Conservation (phyloP, 30 jellyfish, hydroid and myxozoan genomes). For the Aurelia sp. region DNA sequence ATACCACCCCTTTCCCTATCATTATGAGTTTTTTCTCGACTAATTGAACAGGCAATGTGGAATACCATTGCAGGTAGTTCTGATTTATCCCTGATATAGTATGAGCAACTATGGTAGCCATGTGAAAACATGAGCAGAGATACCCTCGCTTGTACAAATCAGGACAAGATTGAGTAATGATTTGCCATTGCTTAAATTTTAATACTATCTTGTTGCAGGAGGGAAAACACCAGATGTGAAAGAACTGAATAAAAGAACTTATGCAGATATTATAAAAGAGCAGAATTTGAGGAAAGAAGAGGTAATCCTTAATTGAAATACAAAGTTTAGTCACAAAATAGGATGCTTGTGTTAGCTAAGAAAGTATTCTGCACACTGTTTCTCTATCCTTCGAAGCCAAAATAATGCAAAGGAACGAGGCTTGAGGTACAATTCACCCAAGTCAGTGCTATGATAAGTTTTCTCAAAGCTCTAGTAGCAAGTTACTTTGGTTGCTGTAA, state of each 20-base stretch:
- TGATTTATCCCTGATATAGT: slow-evolving; percentile 17
- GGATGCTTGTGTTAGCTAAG: too few relatives aligned
- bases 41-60: slow-evolving; percentile 27
- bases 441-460: too few relatives aligned
- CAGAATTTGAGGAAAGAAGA: slow-evolving; percentile 83
- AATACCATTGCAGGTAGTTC: slow-evolving; percentile 32
- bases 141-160: slow-evolving; percentile 47
- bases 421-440: too few relatives aligned
- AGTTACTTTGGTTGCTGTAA: too few relatives aligned
- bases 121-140: slow-evolving; percentile 50
- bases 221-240: slow-evolving; percentile 98
- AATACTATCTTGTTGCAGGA: slow-evolving; percentile 65
- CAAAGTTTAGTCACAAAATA: too few relatives aligned
- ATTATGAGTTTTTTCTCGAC: too few relatives aligned
- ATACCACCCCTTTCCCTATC: too few relatives aligned
- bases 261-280: slow-evolving; percentile 86
- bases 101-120: slow-evolving; percentile 56
- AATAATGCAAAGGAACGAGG: too few relatives aligned
- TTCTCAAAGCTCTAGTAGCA: too few relatives aligned
- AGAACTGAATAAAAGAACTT: slow-evolving; percentile 66
- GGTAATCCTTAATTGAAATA: slow-evolving; percentile 21
- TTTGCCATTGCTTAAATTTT: not conserved
- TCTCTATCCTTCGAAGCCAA: too few relatives aligned
- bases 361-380: too few relatives aligned
- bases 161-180: not conserved